phyloP scores from a whole-genome alignment of 2,113 vertebrate species.

The Capreolus pygargus region DNA sequence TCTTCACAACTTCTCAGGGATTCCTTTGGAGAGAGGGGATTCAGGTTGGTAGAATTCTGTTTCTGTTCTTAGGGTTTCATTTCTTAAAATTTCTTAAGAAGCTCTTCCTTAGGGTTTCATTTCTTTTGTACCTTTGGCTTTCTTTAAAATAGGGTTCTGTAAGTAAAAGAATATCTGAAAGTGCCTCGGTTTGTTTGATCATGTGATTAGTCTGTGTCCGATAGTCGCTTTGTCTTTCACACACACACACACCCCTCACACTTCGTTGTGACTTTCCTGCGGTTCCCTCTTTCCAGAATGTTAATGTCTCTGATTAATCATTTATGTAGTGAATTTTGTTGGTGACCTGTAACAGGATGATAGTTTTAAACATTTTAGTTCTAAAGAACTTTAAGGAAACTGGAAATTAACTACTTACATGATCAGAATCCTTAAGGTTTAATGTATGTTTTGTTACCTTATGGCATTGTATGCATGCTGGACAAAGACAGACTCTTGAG shows the following conservation, averaged over 20 bases:
- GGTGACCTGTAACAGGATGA: background rate
- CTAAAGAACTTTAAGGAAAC: background rate
- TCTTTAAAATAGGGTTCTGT: background rate
- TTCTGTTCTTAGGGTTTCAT: background rate
- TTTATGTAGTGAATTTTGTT: background rate
- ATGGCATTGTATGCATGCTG: background rate
- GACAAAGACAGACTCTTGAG: background rate
- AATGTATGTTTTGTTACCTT: slow-evolving; percentile 2
- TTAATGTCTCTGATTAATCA: background rate
- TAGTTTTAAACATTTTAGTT: slow-evolving; percentile 16
- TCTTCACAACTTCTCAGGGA: background rate
- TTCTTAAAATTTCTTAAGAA: background rate
- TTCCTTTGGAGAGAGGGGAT: background rate
- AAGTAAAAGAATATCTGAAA: slow-evolving; percentile 26
- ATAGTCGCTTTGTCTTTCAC: background rate
- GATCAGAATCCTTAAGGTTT: background rate
- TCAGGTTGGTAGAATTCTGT: background rate
- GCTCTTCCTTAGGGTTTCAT: background rate
- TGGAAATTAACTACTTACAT: slow-evolving; percentile 8
- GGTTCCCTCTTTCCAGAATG: background rate
- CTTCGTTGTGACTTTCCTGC: background rate
- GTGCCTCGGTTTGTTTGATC: background rate
- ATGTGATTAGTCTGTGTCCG: background rate
- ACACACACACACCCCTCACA: background rate
- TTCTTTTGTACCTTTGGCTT: background rate